These are phyloP conservation scores for Oryzias woworae DNA, from an alignment of 2,113 vertebrate species.

Conservation along the genomic window DNA sequence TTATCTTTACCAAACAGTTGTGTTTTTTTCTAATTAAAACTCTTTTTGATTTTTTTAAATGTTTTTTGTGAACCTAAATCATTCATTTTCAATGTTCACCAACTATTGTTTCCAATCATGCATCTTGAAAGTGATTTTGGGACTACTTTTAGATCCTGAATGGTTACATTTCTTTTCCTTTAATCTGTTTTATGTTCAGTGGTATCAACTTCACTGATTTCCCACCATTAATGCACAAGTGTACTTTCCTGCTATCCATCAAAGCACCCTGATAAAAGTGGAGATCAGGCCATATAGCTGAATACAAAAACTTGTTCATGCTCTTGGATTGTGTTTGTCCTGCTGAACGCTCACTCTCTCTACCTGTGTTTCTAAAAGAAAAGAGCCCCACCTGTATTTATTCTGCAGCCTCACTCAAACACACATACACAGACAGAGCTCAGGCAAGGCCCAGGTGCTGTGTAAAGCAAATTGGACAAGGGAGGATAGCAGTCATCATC, in stretches of 20 bases:
- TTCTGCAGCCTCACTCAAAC: constrained; percentile 55
- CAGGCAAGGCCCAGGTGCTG: constrained; percentile 59
- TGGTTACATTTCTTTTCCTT: too few species aligned
- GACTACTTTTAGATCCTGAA: too few species aligned
- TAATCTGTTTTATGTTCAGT: too few species aligned
- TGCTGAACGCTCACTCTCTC: constrained; percentile 13
- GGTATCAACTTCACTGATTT: background rate
- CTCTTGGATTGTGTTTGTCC: constrained; percentile 11
- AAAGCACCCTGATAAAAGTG: background rate
- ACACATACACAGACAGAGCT: constrained; percentile 22
- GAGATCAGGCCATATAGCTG: constrained; percentile 1
- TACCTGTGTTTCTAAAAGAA: constrained; percentile 40
- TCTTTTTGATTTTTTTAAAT: too few species aligned
- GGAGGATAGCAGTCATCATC: constrained; percentile 55
- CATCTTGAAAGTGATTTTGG: too few species aligned
- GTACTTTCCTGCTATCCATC: background rate
- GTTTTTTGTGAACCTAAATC: too few species aligned
- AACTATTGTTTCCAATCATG: too few species aligned
- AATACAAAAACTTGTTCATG: background rate
- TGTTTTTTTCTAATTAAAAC: too few species aligned
- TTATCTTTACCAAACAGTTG: too few species aligned
- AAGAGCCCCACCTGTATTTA: constrained; percentile 75
- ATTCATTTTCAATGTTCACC: too few species aligned
- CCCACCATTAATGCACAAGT: background rate
- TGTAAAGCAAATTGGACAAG: constrained; percentile 69